A percentile compares a stretch with the other conserved stretches of the same genome.
Conservation (phyloP, 2,113 vertebrate species). For the Murina feae region DNA sequence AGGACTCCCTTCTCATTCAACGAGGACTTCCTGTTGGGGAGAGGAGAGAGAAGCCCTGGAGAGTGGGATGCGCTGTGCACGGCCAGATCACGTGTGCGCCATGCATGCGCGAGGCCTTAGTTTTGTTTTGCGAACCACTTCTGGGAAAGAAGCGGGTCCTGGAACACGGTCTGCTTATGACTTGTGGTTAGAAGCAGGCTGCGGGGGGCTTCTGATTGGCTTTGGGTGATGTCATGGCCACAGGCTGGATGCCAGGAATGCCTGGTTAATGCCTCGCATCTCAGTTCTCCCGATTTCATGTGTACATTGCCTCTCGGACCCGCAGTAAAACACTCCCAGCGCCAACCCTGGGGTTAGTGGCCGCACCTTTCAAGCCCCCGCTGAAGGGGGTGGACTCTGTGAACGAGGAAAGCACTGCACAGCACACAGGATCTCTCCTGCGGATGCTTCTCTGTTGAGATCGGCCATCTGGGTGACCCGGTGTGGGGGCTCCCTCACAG, state of each 20-base stretch:
- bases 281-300: slow-evolving; percentile 62
- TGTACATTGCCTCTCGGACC: slow-evolving; percentile 61
- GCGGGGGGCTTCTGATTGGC: slow-evolving; percentile 32
- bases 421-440: neutral
- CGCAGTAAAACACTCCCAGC: slow-evolving; percentile 57
- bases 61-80: neutral
- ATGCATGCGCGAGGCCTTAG: neutral
- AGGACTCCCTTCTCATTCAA: neutral
- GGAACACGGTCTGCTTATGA: slow-evolving; percentile 47
- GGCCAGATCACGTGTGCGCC: neutral
- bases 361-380: neutral
- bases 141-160: neutral
- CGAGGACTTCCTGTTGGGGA: neutral
- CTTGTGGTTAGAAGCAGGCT: slow-evolving; percentile 10
- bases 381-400: neutral
- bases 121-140: slow-evolving; percentile 42
- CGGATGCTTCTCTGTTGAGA: slow-evolving; percentile 7
- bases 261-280: slow-evolving; percentile 25
- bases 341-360: slow-evolving; percentile 39
- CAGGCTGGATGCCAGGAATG: neutral
- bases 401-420: slow-evolving; percentile 25
- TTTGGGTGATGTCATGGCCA: slow-evolving; percentile 40
- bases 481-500: neutral
- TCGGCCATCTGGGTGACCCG: neutral
- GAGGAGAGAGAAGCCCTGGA: neutral